Evolutionary conservation across 2,113 vertebrate genomes (phyloP), one percentile per base, ranked within the genome.

Genomic region (Anhinga rufa): DNA sequence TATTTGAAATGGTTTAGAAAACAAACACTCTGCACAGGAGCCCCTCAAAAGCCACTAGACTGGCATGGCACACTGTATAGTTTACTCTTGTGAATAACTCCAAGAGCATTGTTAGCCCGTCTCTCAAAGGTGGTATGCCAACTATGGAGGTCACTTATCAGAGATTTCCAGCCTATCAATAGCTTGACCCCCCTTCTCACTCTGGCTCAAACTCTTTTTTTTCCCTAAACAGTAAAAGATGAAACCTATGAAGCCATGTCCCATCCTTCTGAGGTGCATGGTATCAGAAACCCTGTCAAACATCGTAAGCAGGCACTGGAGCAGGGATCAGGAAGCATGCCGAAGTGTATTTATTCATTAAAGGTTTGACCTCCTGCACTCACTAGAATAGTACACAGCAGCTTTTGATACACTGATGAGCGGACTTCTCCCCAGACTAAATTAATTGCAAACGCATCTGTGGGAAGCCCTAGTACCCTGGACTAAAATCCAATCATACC

Each of bases 361-460:
- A 52, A 94, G 65, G 7, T 36, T 26, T 95, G 89, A 89, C 92
- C 82, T 77, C 49, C 72, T 88, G 74, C 68, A 86, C 83, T 66
- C 34, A 18, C 82, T 55, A 58, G 26, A 79, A 38, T 0, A 48
- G 82, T 25, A 79, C 90, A 52, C 7, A 12, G 88, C 38, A 36
- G 82, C 75, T 90, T 94, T 32, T 49, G 48, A 11, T 55, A 86
- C 78, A 66, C 4, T 25, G 86, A 62, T 17, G 57, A 90, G 72
- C 2, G 2, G 60, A 40, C 44, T 22, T 84, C 88, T 96, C 72
- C 77, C 65, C 46, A 69, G 83, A 79, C 55, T 78, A 82, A 93
- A 97, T 94, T 94, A 94, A 96, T 72, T 81, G 88, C 66, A 51
- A n/a, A 42, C 49, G 54, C 81, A 90, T 86, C 90, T 82, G 52